Conservation (phyloP, 2,888 invertebrate species). For the Laothoe populi region DNA sequence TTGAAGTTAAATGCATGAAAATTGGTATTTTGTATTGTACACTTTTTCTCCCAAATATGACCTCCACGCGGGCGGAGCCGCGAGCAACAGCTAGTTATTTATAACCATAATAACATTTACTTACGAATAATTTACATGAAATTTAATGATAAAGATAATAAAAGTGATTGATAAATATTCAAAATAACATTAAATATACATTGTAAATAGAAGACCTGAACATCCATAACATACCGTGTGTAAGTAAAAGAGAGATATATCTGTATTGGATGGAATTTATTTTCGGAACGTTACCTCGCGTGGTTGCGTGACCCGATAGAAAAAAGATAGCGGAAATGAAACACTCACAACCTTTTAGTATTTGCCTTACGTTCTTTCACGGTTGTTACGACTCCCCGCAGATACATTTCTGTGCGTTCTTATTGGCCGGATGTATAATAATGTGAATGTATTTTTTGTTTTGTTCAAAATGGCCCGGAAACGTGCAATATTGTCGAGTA, state of each 20-base stretch:
- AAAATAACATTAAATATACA: too few species aligned
- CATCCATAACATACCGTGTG: neutral
- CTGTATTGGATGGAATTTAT: constrained; percentile 48
- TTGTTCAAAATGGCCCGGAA: constrained; percentile 28
- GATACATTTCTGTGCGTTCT: constrained; percentile 26
- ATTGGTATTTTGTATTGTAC: too few species aligned
- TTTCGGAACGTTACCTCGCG: constrained; percentile 39
- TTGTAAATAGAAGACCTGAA: too few species aligned
- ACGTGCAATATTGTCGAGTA: constrained; percentile 19
- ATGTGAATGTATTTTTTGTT: constrained; percentile 33
- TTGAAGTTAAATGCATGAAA: too few species aligned
- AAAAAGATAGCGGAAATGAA: constrained; percentile 63
- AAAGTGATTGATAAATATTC: too few species aligned
- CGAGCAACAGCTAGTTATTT: too few species aligned
- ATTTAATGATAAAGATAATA: too few species aligned
- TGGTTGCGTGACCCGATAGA: constrained; percentile 52
- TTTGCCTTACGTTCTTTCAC: constrained; percentile 50
- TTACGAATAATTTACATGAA: too few species aligned
- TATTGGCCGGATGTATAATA: constrained; percentile 35
- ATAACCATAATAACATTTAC: too few species aligned
- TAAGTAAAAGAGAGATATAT: neutral
- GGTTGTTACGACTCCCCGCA: constrained; percentile 38
- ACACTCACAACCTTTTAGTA: constrained; percentile 61
- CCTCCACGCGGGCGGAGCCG: too few species aligned
- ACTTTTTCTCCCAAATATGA: too few species aligned